Base-by-base conservation (phyloP, 2,888 invertebrate genomes). In the Anticlea derivata region DNA sequence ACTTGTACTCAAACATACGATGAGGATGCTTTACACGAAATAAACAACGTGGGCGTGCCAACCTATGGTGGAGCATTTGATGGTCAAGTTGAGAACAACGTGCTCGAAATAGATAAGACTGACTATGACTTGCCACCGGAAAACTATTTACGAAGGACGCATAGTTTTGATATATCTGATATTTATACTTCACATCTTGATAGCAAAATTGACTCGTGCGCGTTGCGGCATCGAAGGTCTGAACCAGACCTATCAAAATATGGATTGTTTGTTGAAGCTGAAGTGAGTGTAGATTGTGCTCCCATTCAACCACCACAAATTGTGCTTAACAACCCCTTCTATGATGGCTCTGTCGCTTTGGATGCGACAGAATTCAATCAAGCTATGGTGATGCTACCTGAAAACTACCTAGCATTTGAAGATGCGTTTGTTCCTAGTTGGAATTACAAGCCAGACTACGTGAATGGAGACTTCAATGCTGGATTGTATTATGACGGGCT, bases 381-480 rank as follows among this genome's bases (percentile, higher is more conserved):
- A 54, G 68, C 75, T 30, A 76, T 86, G 68, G 76, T 89, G n/a
- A 72, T 84, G 46, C 63, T 91, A 60, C 91, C 91, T 34, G 91
- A 91, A 63, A 89, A 84, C 66, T 91, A 91, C 68, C 74, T 91
- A 65, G 87, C 89, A n/a, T 89, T 91, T 64, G 91, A 91, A 77
- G 90, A 91, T 74, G 84, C 89, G 4, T 91, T 88, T 69, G 87
- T 90, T 46, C 89, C 91, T 24, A 68, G 81, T 4, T 91, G 88
- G 86, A 80, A 86, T 41, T 88, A 83, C 55, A 86, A 83, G 64
- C 81, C 86, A 24, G 84, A 86, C 60, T 70, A 77, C 60, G 58
- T 84, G 37, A 75, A 80, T 50, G 75, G 73, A 54, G 77, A 80
- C 48, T 67, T 75, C 35, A 81, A 82, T 63, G 68, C 79, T 11